A percentile compares a stretch with the other conserved stretches of the same genome.
phyloP scores from a whole-genome alignment of 1,140 invertebrate genomes.

The Polypedilum vanderplanki region DNA sequence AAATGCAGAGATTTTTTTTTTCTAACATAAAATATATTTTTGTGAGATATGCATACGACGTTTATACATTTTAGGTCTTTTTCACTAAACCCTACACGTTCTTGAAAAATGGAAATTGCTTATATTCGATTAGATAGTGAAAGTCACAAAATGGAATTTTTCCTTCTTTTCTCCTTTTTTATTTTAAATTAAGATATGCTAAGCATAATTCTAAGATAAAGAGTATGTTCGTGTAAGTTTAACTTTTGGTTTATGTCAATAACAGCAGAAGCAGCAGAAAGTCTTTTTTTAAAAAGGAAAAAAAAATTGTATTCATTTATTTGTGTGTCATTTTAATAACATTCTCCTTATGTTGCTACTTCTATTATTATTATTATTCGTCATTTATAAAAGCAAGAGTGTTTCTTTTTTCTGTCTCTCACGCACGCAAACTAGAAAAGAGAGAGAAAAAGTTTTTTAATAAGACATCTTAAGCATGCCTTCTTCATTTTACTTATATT shows the following conservation, averaged over 20 bases:
- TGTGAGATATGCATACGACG: background rate
- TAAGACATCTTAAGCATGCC: no score
- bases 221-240: background rate
- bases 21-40: background rate
- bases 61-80: no score
- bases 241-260: conserved; percentile 20
- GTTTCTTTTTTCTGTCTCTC: no score
- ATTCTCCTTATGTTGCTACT: no score
- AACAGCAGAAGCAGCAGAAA: background rate
- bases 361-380: no score
- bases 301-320: background rate
- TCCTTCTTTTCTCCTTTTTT: background rate
- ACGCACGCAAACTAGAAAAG: no score
- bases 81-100: background rate
- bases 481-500: background rate
- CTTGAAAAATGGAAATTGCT: conserved; percentile 28
- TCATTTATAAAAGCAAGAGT: no score
- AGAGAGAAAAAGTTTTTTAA: no score
- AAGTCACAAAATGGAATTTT: conserved; percentile 1
- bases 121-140: conserved; percentile 28
- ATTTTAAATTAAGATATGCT: conserved; percentile 7
- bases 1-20: background rate
- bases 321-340: no score
- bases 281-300: background rate
- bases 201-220: conserved; percentile 20